Base-by-base conservation (phyloP, 2,113 vertebrate genomes). In the Toxotes jaculatrix region DNA sequence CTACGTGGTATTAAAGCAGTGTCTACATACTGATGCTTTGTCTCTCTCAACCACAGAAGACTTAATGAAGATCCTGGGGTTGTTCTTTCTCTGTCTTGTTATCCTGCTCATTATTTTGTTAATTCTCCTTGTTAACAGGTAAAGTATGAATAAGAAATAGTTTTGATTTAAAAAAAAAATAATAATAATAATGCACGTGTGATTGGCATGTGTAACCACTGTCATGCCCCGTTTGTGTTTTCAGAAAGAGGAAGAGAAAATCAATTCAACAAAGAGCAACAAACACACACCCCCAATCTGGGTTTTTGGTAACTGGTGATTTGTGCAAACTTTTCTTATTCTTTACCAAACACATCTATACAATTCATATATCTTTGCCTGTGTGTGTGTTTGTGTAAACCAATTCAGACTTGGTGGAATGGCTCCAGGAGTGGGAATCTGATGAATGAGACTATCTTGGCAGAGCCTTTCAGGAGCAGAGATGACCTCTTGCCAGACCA, bases 111-210 rank as follows among this genome's bases (percentile, higher is more conserved):
- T 90, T 12, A 1, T 85, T 4, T 6, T 75, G 17, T 2, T 61
- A 0, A 0, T 85, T 70, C 1, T 87, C 31, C 7, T 87, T 2
- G 9, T 89, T 32, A 77, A 49, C 75, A 94, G 92, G 94, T 95
- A 87, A 45, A 64, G 38, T 77, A 67, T 34, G 1, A 62, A 73
- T 64, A 21, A 10, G 0, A 42, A 78, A 2, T 31, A 1, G 5
- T 53, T 71, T 70, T 5, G 0, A 27, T 21, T 0, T 2, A 40
- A 47, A 67, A 45, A 49, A 68, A 7, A 55, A 66, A n/a, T 0
- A 0, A 34, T 13, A 31, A 49, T 16, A 31, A 38, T 27, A 27
- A 27, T 27, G 27, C 0, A 5, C 10, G 43, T 60, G 14, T 34
- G 0, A 49, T 5, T 0, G 4, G 3, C 21, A n/a, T 13, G 1